Evolutionary conservation across 1,140 invertebrate genomes (phyloP).

Genomic region (Drosophila albomicans): DNA sequence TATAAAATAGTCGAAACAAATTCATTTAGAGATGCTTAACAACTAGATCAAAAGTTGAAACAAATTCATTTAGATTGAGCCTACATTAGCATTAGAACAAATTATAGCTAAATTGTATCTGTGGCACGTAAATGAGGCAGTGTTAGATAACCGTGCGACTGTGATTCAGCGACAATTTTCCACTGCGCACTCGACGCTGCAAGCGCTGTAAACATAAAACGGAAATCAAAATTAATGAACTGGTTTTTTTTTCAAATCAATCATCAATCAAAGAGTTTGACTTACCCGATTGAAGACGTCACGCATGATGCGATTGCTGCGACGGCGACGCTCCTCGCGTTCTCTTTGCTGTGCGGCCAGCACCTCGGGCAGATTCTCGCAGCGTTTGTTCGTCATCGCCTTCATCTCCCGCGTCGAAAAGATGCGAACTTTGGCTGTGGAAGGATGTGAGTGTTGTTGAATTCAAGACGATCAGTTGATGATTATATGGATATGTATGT

Average conservation of each 20-base stretch:
- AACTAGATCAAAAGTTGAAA: neutral
- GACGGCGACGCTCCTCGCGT: conserved; percentile 64
- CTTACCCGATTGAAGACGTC: conserved; percentile 78
- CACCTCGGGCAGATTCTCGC: conserved; percentile 70
- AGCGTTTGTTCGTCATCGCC: conserved; percentile 73
- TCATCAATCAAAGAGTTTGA: neutral
- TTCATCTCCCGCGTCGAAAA: conserved; percentile 79
- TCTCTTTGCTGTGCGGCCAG: conserved; percentile 55
- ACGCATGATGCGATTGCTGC: conserved; percentile 71
- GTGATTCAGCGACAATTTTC: conserved; percentile 76
- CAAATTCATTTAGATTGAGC: neutral
- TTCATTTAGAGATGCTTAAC: neutral
- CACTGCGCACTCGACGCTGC: conserved; percentile 69
- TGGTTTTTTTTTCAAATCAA: neutral
- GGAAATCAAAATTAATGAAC: too few species aligned
- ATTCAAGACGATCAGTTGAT: neutral
- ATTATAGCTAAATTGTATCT: neutral
- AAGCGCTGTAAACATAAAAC: conserved; percentile 60
- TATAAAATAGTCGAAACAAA: neutral
- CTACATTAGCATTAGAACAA: conserved; percentile 7
- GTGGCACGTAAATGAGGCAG: neutral
- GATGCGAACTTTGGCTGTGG: conserved; percentile 63
- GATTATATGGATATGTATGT: too few species aligned
- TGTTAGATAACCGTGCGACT: conserved; percentile 74
- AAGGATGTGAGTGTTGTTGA: neutral